Percentiles rank a stretch among this genome's conserved stretches.
Evolutionary conservation across 2,113 vertebrate genomes (phyloP).

Genomic region (Chlamydotis undulata): DNA sequence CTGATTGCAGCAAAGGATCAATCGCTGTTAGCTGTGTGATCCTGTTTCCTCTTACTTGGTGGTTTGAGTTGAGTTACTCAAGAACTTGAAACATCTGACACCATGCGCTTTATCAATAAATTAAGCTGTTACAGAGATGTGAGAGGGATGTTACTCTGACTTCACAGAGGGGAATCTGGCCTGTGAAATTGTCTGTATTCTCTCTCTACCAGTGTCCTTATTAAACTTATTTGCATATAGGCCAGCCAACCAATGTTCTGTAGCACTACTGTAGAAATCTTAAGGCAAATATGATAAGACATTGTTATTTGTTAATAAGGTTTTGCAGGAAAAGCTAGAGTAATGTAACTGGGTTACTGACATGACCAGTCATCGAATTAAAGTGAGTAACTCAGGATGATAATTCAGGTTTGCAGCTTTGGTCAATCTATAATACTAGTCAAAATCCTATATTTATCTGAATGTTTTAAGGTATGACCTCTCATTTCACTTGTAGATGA

Average conservation of each 20-base stretch:
- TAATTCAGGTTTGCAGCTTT: neutral
- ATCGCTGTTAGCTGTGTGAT: neutral
- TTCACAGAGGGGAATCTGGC: neutral
- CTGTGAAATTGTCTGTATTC: neutral
- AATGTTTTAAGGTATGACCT: neutral
- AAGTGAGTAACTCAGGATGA: neutral
- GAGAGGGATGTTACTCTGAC: neutral
- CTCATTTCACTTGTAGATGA: neutral
- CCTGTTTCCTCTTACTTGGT: neutral
- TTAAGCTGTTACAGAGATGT: neutral
- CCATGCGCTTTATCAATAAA: conserved; percentile 21
- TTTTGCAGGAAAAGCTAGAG: neutral
- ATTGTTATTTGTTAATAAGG: neutral
- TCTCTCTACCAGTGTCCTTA: neutral
- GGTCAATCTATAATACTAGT: neutral
- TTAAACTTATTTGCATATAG: neutral
- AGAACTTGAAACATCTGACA: neutral
- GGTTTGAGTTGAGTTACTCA: neutral
- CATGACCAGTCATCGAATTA: neutral
- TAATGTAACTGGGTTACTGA: neutral
- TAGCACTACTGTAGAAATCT: neutral
- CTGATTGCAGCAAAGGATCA: neutral
- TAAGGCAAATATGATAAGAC: neutral
- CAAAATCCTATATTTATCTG: neutral
- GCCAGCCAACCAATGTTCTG: neutral